A percentile compares a stretch with the other conserved stretches of the same genome.
phyloP scores from a whole-genome alignment of 2,113 vertebrate species.

The Anarhynchus alexandrinus region DNA sequence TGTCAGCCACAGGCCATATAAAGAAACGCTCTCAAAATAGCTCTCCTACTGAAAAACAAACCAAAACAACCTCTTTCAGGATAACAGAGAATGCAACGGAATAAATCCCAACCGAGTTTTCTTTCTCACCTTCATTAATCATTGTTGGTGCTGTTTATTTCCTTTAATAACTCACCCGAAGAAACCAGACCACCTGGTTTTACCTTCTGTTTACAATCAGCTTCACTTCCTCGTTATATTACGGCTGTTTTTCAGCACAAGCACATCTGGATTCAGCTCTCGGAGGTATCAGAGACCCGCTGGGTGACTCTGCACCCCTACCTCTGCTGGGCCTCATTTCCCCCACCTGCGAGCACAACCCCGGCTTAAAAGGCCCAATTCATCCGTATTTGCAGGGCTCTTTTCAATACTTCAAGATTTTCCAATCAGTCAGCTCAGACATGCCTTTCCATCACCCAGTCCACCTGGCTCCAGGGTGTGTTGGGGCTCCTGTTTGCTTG shows the following conservation, averaged over 20 bases:
- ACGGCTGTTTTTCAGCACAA: background rate
- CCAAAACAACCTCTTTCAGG: background rate
- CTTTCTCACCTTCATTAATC: background rate
- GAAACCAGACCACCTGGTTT: background rate
- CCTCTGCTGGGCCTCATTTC: background rate
- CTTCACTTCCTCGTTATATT: background rate
- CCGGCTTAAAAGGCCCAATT: background rate
- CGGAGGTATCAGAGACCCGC: accelerated
- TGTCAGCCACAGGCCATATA: background rate
- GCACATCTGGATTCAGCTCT: background rate
- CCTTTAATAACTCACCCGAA: background rate
- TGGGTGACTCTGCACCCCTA: background rate
- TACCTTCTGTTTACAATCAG: background rate
- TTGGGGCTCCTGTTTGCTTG: background rate
- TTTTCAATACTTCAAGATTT: background rate
- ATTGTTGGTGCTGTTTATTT: background rate
- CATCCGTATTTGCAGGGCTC: background rate
- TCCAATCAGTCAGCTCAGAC: background rate
- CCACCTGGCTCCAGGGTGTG: background rate
- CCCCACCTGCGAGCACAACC: background rate
- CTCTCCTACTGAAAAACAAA: background rate
- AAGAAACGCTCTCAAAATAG: conserved; percentile 7
- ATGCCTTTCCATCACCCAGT: background rate
- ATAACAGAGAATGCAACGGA: accelerated
- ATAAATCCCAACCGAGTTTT: background rate